Conservation (phyloP, 2,888 invertebrate genomes). For the Electrophaes corylata region DNA sequence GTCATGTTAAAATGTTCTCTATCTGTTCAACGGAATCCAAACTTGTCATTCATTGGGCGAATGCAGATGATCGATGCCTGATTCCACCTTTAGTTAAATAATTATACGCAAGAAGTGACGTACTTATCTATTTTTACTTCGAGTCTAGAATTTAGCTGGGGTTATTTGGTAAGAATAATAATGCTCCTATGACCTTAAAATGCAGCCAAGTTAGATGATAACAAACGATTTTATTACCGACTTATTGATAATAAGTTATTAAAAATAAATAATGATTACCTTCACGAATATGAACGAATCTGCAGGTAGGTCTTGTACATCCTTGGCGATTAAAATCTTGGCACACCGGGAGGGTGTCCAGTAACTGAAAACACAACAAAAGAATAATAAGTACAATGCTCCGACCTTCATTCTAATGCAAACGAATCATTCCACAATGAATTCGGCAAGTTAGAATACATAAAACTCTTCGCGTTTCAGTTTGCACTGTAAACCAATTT, state of each 20-base stretch:
- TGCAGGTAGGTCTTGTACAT: slow-evolving; percentile 98
- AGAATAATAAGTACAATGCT: slow-evolving; percentile 59
- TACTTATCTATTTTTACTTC: background rate
- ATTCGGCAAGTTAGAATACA: slow-evolving; percentile 14
- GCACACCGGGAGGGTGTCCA: slow-evolving; percentile 99
- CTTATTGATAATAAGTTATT: slow-evolving; percentile 7
- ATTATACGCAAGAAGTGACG: background rate
- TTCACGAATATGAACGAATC: slow-evolving; percentile 99
- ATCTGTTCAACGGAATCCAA: slow-evolving; percentile 12
- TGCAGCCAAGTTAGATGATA: slow-evolving; percentile 1
- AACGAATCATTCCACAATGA: slow-evolving; percentile 57
- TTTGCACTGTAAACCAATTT: background rate
- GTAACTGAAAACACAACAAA: slow-evolving; percentile 92
- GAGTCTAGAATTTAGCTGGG: background rate
- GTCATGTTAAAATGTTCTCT: slow-evolving; percentile 29
- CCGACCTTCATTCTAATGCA: slow-evolving; percentile 50
- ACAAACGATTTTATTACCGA: slow-evolving; percentile 4
- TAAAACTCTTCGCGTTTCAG: background rate
- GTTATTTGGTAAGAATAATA: background rate
- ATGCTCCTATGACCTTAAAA: background rate
- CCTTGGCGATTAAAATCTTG: slow-evolving; percentile 99
- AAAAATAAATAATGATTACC: slow-evolving; percentile 83
- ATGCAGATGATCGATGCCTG: slow-evolving; percentile 10
- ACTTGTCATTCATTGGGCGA: slow-evolving; percentile 1
- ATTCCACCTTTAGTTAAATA: background rate